Evolutionary conservation across 2,113 vertebrate species (phyloP).

Genomic region (Nematolebias whitei): DNA sequence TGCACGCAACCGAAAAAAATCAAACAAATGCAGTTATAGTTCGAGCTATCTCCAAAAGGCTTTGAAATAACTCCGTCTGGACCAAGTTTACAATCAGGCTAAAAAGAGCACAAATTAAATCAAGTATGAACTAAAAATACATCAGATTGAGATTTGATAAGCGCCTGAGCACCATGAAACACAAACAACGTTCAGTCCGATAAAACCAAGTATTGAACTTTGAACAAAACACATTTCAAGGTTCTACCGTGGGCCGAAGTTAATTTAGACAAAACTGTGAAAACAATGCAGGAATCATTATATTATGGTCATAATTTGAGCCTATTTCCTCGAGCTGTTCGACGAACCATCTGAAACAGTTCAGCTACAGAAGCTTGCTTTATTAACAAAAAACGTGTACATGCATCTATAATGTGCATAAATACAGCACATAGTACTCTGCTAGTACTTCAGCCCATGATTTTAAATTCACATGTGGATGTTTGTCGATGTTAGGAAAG

Average conservation of each 20-base stretch:
- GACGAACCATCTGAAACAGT: not conserved
- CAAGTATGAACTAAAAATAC: not conserved
- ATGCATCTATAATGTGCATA: constrained; percentile 4
- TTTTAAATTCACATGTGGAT: constrained; percentile 3
- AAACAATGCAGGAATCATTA: not conserved
- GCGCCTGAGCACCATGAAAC: not conserved
- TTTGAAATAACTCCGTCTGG: no score
- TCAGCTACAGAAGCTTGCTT: no score
- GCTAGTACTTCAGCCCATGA: not conserved
- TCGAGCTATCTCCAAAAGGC: not conserved
- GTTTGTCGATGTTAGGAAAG: constrained; percentile 31
- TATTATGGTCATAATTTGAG: not conserved
- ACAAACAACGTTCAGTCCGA: not conserved
- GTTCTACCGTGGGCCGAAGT: not conserved
- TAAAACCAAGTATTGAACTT: no score
- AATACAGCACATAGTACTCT: constrained; percentile 14
- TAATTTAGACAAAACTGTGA: not conserved
- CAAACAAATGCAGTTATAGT: not conserved
- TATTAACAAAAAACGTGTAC: not conserved
- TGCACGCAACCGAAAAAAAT: no score
- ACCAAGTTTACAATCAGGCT: not conserved
- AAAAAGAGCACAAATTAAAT: not conserved
- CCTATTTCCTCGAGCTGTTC: not conserved
- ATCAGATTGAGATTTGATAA: not conserved
- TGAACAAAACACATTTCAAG: no score